Conservation (phyloP, 2,797 vertebrate species). For the Thripadectes ignobilis region DNA sequence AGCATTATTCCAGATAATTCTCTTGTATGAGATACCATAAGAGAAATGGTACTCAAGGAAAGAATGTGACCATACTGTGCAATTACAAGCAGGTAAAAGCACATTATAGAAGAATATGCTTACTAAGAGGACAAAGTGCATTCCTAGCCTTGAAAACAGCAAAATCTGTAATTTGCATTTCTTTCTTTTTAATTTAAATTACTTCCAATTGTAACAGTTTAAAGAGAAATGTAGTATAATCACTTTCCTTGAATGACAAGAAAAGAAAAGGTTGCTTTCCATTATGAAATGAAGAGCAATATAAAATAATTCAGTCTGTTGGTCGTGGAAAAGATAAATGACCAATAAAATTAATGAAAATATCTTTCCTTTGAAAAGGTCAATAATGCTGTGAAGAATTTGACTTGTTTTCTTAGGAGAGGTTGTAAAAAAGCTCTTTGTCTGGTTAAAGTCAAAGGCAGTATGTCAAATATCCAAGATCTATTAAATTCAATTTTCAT, state of each 20-base stretch:
- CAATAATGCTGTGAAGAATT: neutral
- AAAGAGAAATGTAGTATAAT: neutral
- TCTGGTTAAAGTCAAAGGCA: neutral
- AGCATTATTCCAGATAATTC: neutral
- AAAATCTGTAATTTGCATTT: neutral
- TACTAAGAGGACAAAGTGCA: neutral
- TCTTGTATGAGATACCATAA: neutral
- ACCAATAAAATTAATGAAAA: neutral
- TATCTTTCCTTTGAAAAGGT: neutral
- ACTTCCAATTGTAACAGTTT: neutral
- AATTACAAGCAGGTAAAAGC: neutral
- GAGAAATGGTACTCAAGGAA: neutral
- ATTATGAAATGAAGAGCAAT: neutral
- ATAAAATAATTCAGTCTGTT: neutral
- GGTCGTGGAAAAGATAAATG: neutral
- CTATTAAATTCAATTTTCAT: neutral
- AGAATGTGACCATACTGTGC: neutral
- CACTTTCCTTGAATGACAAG: neutral
- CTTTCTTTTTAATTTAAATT: neutral
- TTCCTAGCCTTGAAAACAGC: neutral
- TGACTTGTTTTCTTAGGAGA: neutral
- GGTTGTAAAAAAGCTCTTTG: neutral
- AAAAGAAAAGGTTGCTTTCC: neutral
- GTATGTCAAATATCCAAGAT: neutral
- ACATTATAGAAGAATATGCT: neutral